Evolutionary conservation across 2,888 invertebrate genomes (phyloP), one percentile per base, ranked within the genome.

Genomic region (Sarcophaga carnaria): DNA sequence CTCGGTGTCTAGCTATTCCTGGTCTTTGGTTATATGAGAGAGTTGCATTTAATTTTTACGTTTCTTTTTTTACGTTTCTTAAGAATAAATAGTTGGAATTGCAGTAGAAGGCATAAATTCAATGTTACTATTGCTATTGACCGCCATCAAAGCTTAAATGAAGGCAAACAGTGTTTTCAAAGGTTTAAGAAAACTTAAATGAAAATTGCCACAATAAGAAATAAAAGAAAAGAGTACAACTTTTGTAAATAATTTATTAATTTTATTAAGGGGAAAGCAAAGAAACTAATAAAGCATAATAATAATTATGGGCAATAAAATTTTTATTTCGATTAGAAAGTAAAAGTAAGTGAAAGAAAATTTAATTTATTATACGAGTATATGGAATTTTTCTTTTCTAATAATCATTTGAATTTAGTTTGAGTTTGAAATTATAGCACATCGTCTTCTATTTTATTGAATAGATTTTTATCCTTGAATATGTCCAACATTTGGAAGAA

Each of bases 11-110:
- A 67, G 54, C 54, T 66, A 83, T 70, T 71, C 71, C 17, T 64
- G 54, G 12, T 14, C 71, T 22, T 64, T 71, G 47, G 37, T 10
- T 37, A 37, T 72, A 78, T 78, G 12, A 66, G 59, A 72, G 59
- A 78, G 62, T 78, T 85, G 81, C 80, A 76, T 85, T 85, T 74
- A 70, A 78, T 78, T 78, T 72, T 70, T 69, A 22, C 49, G 14
- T 60, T 62, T 78, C 20, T 25, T 69, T 70, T 69, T 67, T 62
- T 2, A 67, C 72, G 66, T 83, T 67, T 79, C 74, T 75, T 75
- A 70, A 79, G 83, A 83, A 83, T 67, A 75, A 79, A 83, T 83
- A 63, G 83, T 83, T 83, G 74, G 79, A 83, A 79, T 85, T 85
- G 66, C 80, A 71, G 71, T 77, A 72, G 62, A 85, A 76, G 67